phyloP scores from a whole-genome alignment of 2,797 vertebrate genomes.

The Florisuga fusca region DNA sequence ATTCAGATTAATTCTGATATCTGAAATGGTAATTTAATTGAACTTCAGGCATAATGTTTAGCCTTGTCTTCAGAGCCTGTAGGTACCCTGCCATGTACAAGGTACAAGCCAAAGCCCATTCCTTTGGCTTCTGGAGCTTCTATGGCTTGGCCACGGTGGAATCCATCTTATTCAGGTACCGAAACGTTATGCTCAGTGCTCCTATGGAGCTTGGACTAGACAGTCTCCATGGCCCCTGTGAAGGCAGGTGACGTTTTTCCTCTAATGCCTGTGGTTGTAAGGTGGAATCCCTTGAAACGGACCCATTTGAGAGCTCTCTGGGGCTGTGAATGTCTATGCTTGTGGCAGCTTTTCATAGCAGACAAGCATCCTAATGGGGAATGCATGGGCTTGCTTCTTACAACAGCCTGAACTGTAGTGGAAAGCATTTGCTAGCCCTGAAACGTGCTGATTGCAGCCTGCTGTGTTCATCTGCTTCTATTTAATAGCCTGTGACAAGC shows the following conservation, averaged over 20 bases:
- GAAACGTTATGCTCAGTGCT: constrained; percentile 66
- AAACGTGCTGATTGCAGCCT: constrained; percentile 67
- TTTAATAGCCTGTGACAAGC: constrained; percentile 74
- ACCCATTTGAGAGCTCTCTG: constrained; percentile 56
- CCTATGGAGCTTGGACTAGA: constrained; percentile 69
- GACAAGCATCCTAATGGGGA: constrained; percentile 21
- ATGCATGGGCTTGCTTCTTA: constrained; percentile 11
- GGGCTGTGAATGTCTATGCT: constrained; percentile 32
- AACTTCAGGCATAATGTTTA: constrained; percentile 71
- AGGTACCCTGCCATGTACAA: constrained; percentile 15
- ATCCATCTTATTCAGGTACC: constrained; percentile 64
- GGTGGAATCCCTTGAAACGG: constrained; percentile 36
- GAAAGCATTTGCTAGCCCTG: constrained; percentile 59
- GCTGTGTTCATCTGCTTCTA: constrained; percentile 76
- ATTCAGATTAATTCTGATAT: constrained; percentile 70
- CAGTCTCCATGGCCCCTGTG: constrained; percentile 57
- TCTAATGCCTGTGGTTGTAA: constrained; percentile 23
- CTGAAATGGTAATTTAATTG: constrained; percentile 67
- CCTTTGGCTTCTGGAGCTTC: constrained; percentile 43
- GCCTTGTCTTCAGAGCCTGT: constrained; percentile 70
- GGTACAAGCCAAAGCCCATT: constrained; percentile 15
- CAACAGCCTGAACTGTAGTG: constrained; percentile 52
- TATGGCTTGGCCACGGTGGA: constrained; percentile 30
- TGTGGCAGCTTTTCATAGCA: constrained; percentile 30
- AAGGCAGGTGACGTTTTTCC: constrained; percentile 4